Evolutionary conservation across 2,113 vertebrate species (phyloP).

Genomic region (Micromys minutus): DNA sequence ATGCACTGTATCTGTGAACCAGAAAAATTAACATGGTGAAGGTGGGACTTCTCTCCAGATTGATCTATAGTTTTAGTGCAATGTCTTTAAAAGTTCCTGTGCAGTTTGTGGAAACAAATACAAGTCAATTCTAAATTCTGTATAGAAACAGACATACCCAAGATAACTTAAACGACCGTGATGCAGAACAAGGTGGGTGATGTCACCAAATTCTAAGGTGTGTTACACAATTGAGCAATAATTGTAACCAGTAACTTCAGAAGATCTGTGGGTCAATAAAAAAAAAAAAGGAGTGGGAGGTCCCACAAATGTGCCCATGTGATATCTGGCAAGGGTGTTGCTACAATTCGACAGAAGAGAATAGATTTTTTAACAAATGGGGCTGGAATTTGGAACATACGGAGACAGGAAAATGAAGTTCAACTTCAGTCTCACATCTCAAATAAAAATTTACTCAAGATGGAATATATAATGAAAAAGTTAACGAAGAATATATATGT

Average conservation of each 20-base stretch:
- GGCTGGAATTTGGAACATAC: background rate
- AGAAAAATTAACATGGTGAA: background rate
- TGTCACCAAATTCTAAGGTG: background rate
- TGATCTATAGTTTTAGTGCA: background rate
- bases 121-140: background rate
- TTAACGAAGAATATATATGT: background rate
- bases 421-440: background rate
- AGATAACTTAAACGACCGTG: background rate
- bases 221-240: background rate
- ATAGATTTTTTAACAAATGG: background rate
- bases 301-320: background rate
- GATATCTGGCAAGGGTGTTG: background rate
- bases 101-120: background rate
- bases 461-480: background rate
- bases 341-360: background rate
- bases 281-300: background rate
- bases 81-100: background rate
- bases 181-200: background rate
- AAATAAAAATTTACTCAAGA: slow-evolving; percentile 25
- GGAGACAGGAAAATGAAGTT: background rate
- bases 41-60: background rate
- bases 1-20: background rate
- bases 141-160: background rate
- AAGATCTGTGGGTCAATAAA: background rate
- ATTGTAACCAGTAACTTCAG: background rate